Conservation (phyloP, 2,888 invertebrate genomes). For the Tipula confusa region DNA sequence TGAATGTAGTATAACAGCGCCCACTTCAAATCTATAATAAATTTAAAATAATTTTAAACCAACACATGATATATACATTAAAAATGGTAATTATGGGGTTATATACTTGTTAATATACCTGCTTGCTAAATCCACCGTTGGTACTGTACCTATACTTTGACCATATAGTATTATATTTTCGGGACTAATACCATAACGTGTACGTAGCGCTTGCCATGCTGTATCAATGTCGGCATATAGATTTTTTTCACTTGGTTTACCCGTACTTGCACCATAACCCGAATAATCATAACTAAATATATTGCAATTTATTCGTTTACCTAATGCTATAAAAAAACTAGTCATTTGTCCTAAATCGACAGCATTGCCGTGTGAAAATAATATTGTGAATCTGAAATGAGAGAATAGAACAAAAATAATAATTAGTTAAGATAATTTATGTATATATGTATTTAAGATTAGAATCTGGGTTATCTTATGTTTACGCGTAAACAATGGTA, state of each 20-base stretch:
- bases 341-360: constrained; percentile 96
- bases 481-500: too few species aligned
- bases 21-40: constrained; percentile 67
- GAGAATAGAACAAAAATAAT: not conserved
- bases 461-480: too few species aligned
- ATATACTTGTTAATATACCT: constrained; percentile 38
- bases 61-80: not conserved
- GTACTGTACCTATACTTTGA: constrained; percentile 93
- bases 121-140: constrained; percentile 87
- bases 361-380: constrained; percentile 94
- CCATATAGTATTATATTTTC: constrained; percentile 93
- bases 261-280: constrained; percentile 85
- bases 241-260: constrained; percentile 93
- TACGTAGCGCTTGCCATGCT: constrained; percentile 81
- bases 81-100: not conserved
- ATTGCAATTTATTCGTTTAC: constrained; percentile 88
- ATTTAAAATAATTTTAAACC: not conserved
- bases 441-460: too few species aligned
- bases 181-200: constrained; percentile 74
- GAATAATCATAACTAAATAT: constrained; percentile 89
- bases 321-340: constrained; percentile 88
- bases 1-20: constrained; percentile 89
- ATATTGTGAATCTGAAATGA: constrained; percentile 68
- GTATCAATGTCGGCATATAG: constrained; percentile 92
- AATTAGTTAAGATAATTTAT: not conserved